phyloP scores from a whole-genome alignment of 2,888 invertebrate species.

The Cephus rjabovi region DNA sequence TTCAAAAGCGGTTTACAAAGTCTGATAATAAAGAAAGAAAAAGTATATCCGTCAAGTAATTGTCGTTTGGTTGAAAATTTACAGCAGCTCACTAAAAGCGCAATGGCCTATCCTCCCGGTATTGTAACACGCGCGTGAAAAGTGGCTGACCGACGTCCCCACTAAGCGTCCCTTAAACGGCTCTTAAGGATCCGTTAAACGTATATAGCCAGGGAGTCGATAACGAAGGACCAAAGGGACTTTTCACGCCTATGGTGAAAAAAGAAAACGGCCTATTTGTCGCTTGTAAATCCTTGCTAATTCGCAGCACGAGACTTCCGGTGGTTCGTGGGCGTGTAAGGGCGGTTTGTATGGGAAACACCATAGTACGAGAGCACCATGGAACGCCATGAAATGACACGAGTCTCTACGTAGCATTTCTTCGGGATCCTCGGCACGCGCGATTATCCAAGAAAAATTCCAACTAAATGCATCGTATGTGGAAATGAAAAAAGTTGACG shows the following conservation, averaged over 20 bases:
- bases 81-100: not conserved
- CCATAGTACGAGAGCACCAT: not conserved
- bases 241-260: not conserved
- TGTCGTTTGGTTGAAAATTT: not conserved
- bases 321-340: constrained; percentile 43
- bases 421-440: not conserved
- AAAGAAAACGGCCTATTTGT: constrained; percentile 1
- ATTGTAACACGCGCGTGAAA: not conserved
- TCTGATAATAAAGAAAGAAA: not conserved
- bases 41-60: not conserved
- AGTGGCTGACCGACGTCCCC: not conserved
- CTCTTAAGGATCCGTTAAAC: not conserved
- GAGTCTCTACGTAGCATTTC: not conserved
- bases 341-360: constrained; percentile 60
- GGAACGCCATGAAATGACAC: not conserved
- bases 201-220: not conserved
- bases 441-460: not conserved
- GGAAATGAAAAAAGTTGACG: not conserved
- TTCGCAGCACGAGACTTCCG: constrained; percentile 61
- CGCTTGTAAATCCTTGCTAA: constrained; percentile 31
- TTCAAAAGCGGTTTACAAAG: not conserved
- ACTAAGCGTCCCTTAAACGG: not conserved
- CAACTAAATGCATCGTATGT: not conserved
- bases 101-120: not conserved
- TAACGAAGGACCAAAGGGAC: not conserved